phyloP scores from a whole-genome alignment of 2,888 invertebrate species.

The Agonopterix alstromeriana region DNA sequence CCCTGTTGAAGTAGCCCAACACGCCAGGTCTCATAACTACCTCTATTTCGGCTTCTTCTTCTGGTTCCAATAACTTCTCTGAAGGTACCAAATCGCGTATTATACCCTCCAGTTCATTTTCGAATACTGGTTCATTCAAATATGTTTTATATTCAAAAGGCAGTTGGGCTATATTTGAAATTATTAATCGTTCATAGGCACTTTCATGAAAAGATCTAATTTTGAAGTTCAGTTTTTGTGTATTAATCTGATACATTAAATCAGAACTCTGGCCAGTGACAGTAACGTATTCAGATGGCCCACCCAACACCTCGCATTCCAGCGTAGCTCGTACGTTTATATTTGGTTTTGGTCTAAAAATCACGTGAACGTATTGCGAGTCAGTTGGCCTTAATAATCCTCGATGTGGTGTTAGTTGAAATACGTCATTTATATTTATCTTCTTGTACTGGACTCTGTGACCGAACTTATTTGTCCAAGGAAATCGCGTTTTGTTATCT shows the following conservation, averaged over 20 bases:
- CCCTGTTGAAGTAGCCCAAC: slow-evolving; percentile 70
- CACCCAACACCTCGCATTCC: slow-evolving; percentile 74
- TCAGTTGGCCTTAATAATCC: slow-evolving; percentile 72
- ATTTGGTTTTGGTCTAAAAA: slow-evolving; percentile 61
- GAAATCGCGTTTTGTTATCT: slow-evolving; percentile 28
- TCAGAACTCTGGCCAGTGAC: slow-evolving; percentile 71
- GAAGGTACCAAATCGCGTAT: slow-evolving; percentile 63
- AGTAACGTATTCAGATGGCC: slow-evolving; percentile 67
- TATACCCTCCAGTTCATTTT: slow-evolving; percentile 52
- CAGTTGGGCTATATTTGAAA: slow-evolving; percentile 70
- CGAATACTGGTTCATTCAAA: slow-evolving; percentile 38
- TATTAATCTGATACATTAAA: slow-evolving; percentile 66
- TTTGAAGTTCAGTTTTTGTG: slow-evolving; percentile 54
- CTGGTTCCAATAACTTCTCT: slow-evolving; percentile 50
- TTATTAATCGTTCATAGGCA: slow-evolving; percentile 41
- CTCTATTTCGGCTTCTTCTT: slow-evolving; percentile 49
- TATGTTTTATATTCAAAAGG: slow-evolving; percentile 61
- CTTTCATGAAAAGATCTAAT: slow-evolving; percentile 60
- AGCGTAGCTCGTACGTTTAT: slow-evolving; percentile 58
- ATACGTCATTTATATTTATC: slow-evolving; percentile 44
- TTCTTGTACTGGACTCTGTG: slow-evolving; percentile 23
- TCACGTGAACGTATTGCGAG: slow-evolving; percentile 61
- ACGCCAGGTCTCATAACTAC: slow-evolving; percentile 73
- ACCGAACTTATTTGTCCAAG: slow-evolving; percentile 50
- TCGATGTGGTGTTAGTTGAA: slow-evolving; percentile 63